Conservation (phyloP, 1,140 invertebrate species). For the Drosophila nigrodunni region DNA sequence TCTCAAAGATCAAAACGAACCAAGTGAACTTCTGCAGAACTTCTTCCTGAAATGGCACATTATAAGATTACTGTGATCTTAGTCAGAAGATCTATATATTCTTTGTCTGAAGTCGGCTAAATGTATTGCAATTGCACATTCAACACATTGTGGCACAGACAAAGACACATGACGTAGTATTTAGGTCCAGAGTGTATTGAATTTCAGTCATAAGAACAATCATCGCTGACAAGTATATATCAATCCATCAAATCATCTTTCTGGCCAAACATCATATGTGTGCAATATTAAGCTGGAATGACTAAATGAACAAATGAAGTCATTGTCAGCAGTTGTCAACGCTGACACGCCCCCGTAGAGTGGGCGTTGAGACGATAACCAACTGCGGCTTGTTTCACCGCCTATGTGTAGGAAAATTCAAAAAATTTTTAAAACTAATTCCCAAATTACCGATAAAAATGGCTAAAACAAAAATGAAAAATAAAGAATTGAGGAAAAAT, state of each 20-base stretch:
- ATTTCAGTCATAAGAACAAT: constrained; percentile 24
- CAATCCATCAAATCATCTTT: constrained; percentile 58
- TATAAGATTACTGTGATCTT: constrained; percentile 50
- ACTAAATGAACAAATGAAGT: constrained; percentile 65
- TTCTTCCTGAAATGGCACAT: constrained; percentile 12
- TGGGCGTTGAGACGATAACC: constrained; percentile 27
- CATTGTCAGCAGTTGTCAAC: constrained; percentile 80
- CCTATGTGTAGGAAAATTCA: constrained; percentile 45
- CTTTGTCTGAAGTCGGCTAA: constrained; percentile 18
- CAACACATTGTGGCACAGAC: constrained; percentile 51
- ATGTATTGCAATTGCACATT: constrained; percentile 49
- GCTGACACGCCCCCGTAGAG: constrained; percentile 60
- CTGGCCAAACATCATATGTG: constrained; percentile 57
- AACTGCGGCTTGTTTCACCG: constrained; percentile 10
- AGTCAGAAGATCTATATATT: constrained; percentile 40
- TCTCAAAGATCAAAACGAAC: not conserved
- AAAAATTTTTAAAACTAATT: constrained; percentile 74
- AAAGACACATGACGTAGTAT: constrained; percentile 25
- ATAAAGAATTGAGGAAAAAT: constrained; percentile 14
- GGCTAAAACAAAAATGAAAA: constrained; percentile 49
- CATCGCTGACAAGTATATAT: constrained; percentile 54
- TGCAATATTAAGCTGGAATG: constrained; percentile 71
- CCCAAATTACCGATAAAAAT: constrained; percentile 78
- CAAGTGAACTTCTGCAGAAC: constrained; percentile 7
- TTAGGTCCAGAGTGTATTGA: constrained; percentile 6